These are phyloP conservation scores for Phengaris arion DNA, from an alignment of 2,888 invertebrate genomes.

Conservation along the genomic window DNA sequence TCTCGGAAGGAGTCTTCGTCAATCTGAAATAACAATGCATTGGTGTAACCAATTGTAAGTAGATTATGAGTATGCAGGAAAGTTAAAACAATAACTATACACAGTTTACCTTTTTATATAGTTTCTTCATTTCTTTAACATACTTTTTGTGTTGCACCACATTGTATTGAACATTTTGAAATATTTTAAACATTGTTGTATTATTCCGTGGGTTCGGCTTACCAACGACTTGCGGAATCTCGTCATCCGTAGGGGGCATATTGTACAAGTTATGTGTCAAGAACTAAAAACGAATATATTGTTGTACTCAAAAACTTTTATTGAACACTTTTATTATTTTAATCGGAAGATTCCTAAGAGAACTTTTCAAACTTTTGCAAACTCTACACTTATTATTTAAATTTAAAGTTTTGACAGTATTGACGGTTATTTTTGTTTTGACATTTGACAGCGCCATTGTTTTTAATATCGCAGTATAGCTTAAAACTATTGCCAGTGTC, in stretches of 20 bases:
- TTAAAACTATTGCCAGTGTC: too few species aligned
- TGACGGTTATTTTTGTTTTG: neutral
- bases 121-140: constrained; percentile 80
- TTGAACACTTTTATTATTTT: too few species aligned
- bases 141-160: constrained; percentile 83
- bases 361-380: neutral
- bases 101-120: constrained; percentile 80
- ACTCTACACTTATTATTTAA: neutral
- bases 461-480: too few species aligned
- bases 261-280: constrained; percentile 28
- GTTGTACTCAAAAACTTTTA: neutral
- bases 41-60: neutral
- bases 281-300: neutral
- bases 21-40: constrained; percentile 48
- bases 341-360: too few species aligned
- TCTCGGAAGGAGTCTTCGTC: constrained; percentile 80
- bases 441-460: too few species aligned
- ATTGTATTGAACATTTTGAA: constrained; percentile 82
- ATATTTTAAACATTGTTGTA: constrained; percentile 74
- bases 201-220: constrained; percentile 70
- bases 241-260: constrained; percentile 59
- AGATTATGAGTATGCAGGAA: neutral
- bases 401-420: neutral
- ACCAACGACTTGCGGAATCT: constrained; percentile 45
- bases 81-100: neutral